Base-by-base conservation (phyloP, 1,140 invertebrate species). In the Limonius californicus region DNA sequence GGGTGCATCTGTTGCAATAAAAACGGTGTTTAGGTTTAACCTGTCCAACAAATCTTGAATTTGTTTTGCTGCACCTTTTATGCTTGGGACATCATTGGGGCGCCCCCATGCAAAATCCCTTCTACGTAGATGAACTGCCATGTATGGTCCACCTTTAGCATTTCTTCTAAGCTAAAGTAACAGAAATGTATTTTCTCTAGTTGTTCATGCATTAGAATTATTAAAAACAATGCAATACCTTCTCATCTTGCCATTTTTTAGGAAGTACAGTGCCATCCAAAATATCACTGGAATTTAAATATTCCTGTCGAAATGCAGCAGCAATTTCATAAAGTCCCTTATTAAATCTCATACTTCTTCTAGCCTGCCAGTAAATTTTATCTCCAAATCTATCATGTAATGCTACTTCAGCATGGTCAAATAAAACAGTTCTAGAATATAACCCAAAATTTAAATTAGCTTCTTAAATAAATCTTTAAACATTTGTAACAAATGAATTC, bases 321-420 rank as follows among this genome's bases (percentile, higher is more conserved):
- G 90, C 94, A 67, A 89, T 84, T 69, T 84, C 54, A 47, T 84
- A 76, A 1, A 99, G 80, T 53, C 85, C 72, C 43, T 80, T 79
- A 57, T 89, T 86, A 77, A 97, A 98, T 67, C 89, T 83, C 92
- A 98, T 96, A 72, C 94, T 97, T 67, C 93, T 82, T 69, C 96
- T 81, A 18, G 89, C 91, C 63, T 79, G 77, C 95, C 96, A 98
- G 77, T 92, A 98, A 32, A 84, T 77, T 55, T 76, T 73, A 62
- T 89, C 86, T 3, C 95, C 95, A 80, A 92, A 98, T 30, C 78
- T 76, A 74, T 95, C 87, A 77, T 98, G 95, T 15, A 98, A 78
- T 9, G 93, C 83, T 30, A 92, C 89, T 79, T 98, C 95, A 50
- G 92, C 93, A 74, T 91, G 86, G 67, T 92, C 86, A 68, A 98